Base-by-base conservation (phyloP, 2,797 vertebrate species). In the Rhinophrynus dorsalis region DNA sequence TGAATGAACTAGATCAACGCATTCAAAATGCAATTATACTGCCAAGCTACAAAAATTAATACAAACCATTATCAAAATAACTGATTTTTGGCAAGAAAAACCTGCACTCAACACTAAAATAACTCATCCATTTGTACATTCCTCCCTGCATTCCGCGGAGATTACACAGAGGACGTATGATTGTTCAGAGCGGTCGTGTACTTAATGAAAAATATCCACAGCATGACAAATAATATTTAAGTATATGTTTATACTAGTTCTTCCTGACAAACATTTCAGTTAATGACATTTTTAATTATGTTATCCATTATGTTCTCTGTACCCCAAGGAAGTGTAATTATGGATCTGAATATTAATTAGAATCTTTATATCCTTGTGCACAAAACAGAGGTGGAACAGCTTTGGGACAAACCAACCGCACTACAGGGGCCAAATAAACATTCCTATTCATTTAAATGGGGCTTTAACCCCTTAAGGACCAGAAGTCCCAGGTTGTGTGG, bases 91-190 rank as follows among this genome's bases (percentile, higher is more conserved):
- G 15, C n/a, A 12, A 56, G 44, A 23, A 21, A 33, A 11, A 13
- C 29, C 38, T 59, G n/a, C 8, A 18, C 23, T 30, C 9, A 12
- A 2, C 4, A 51, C 13, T 37, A 18, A 13, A 51, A 59, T 24
- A 64, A 55, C 48, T 52, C 30, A 61, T 40, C 24, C 45, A n/a
- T 68, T 59, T 68, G 51, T 40, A 68, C 45, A 51, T 60, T 68
- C 56, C 57, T 17, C 57, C 42, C 13, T 33, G 20, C 67, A 68
- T 68, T 68, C 57, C 67, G 24, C 12, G 11, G 27, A 42, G 56
- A 68, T 68, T 68, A 68, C 32, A 58, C 33, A 29, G 52, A n/a
- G n/a, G n/a, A n/a, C n/a, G n/a, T n/a, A n/a, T n/a, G n/a, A 50
- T 44, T 68, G 48, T 33, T 32, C 40, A 17, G 47, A 17, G 24